A percentile compares a stretch with the other conserved stretches of the same genome.
phyloP scores from a whole-genome alignment of 2,888 invertebrate species.

The Mamestra brassicae region DNA sequence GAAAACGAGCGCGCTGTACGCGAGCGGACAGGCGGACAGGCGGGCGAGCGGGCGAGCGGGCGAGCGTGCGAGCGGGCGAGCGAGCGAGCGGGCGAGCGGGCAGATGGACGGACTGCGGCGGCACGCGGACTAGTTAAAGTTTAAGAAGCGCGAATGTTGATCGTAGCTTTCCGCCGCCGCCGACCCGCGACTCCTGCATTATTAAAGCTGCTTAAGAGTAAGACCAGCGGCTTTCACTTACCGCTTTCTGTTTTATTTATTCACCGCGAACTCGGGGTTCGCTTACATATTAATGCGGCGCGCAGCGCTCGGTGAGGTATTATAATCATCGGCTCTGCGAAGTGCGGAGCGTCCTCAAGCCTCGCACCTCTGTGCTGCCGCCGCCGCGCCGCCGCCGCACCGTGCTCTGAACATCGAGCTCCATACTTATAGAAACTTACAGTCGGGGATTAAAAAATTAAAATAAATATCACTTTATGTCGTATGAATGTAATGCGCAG shows the following conservation, averaged over 20 bases:
- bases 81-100: neutral
- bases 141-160: constrained; percentile 23
- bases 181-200: constrained; percentile 53
- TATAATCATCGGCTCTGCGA: constrained; percentile 37
- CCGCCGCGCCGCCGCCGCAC: neutral
- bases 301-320: constrained; percentile 48
- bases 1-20: neutral
- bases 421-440: too few species aligned
- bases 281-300: constrained; percentile 63
- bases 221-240: constrained; percentile 71
- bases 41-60: neutral
- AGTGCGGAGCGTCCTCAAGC: neutral
- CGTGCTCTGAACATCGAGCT: too few species aligned
- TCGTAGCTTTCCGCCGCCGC: constrained; percentile 23
- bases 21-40: neutral
- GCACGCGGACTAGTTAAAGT: constrained; percentile 19
- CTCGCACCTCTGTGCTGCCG: neutral
- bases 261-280: constrained; percentile 54
- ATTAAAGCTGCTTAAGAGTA: constrained; percentile 67
- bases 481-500: too few species aligned
- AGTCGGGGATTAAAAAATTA: too few species aligned
- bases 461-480: too few species aligned
- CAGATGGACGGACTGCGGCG: neutral
- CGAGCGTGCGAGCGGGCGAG: neutral
- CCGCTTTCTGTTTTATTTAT: constrained; percentile 69